Evolutionary conservation across 2,888 invertebrate genomes (phyloP), one percentile per base, ranked within the genome.

Genomic region (Macrosoma leucophasiata): DNA sequence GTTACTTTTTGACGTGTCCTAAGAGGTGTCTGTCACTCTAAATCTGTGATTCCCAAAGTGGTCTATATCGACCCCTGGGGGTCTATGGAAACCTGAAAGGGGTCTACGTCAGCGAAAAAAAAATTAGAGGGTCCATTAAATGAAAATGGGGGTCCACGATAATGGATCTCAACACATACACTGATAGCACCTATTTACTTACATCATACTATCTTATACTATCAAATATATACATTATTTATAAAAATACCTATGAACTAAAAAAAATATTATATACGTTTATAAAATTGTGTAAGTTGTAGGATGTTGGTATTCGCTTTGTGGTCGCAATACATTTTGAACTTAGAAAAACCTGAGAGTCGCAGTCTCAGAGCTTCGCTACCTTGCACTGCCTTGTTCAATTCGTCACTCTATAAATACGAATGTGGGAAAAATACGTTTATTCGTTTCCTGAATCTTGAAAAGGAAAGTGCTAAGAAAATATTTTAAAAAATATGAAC

Each of bases 271-370:
- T 32, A 35, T 40, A 29, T 33, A 36, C 32, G 36, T 36, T 40
- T 36, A 36, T 36, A 33, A 40, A 36, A 36, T 30, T 36, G 36
- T 40, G 33, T 30, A 36, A 38, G 33, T 33, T 38, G 38, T 33
- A 38, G 38, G 29, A 38, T 38, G 24, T 40, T 35, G 32, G 39
- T 32, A 31, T 35, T 40, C n/a, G n/a, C n/a, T n/a, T n/a, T n/a
- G n/a, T n/a, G n/a, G n/a, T n/a, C n/a, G n/a, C n/a, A n/a, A n/a
- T n/a, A n/a, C n/a, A n/a, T n/a, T n/a, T n/a, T n/a, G n/a, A n/a
- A 39, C 33, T 39, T 39, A 23, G 33, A 33, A 33, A 39, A 39
- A 30, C 30, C 38, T 38, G 33, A 32, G 29, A n/a, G 36, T 36
- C 32, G 29, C 32, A 36, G 32, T 36, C 29, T 28, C 36, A 33